Conservation (phyloP, 2,113 vertebrate species). For the Equus przewalskii region DNA sequence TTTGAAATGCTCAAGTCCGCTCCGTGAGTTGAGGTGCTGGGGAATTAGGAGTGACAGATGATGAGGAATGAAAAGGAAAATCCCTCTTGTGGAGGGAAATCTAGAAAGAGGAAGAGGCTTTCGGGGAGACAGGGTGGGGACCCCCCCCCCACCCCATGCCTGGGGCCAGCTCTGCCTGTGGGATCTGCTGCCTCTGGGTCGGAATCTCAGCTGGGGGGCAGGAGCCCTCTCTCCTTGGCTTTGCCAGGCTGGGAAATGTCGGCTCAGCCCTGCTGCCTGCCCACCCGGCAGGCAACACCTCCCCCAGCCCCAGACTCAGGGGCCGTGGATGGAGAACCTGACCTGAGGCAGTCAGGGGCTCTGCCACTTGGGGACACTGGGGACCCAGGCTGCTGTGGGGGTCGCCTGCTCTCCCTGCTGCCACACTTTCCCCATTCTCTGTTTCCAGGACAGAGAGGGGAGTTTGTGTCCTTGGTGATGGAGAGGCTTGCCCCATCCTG, state of each 20-base stretch:
- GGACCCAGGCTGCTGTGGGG: not conserved
- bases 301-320: no score
- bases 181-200: not conserved
- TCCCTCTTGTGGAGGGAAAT: not conserved
- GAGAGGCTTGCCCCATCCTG: not conserved
- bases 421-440: not conserved
- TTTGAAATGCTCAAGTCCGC: not conserved
- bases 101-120: not conserved
- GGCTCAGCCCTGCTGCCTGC: not conserved
- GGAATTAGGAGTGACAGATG: not conserved
- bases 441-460: not conserved
- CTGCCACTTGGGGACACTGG: not conserved
- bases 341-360: not conserved
- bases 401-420: not conserved
- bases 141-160: no score
- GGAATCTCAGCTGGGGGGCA: not conserved
- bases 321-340: not conserved
- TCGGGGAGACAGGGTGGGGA: not conserved
- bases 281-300: not conserved
- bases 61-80: not conserved
- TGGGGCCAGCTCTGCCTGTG: not conserved
- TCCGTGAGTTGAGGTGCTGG: no score
- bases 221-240: not conserved
- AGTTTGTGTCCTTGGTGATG: not conserved
- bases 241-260: rapidly evolving